Evolutionary conservation across 2,797 vertebrate genomes (phyloP), one percentile per base, ranked within the genome.

Genomic region (Mus spretus): DNA sequence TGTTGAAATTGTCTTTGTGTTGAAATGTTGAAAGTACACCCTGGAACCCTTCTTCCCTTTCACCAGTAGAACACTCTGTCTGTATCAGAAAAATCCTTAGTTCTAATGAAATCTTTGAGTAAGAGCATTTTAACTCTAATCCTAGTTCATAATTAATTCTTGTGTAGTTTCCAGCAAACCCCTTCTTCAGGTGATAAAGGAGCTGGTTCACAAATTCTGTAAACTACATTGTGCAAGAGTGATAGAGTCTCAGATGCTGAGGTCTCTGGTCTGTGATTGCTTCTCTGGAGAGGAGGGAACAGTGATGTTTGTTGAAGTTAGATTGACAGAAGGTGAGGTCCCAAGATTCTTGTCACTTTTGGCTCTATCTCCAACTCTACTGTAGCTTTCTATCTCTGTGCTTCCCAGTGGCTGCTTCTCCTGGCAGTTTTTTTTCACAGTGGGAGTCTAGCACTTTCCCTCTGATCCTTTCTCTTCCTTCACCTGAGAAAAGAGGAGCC

Each of bases 71-170:
- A 93, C 96, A 57, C 74, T 22, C 70, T 95, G 59, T 34, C 44
- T 72, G 59, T 63, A 87, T 61, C 47, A 77, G 47, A 37, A 83
- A 94, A 75, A 53, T 72, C 81, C 34, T 95, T 94, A 94, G 55
- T 40, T 81, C 40, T 87, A 89, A 94, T 61, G 75, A 81, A 80
- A 94, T 65, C 82, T 47, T 77, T 96, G 90, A 78, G 82, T 82
- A 84, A 78, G 47, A 92, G 14, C 70, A 91, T 31, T 96, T 94
- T 85, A 80, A 75, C 37, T 85, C 57, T 77, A 87, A 96, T 89
- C 65, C 24, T 75, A 84, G 63, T 84, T 92, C 95, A 81, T 37
- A 89, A 72, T 92, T 61, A 89, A 78, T 65, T 92, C 63, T 94
- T 93, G 89, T 77, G 47, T 86, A 80, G 61, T 84, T 95, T 92